Base-by-base conservation (phyloP, 1,140 invertebrate species). In the Neoseiulus cucumeris region DNA sequence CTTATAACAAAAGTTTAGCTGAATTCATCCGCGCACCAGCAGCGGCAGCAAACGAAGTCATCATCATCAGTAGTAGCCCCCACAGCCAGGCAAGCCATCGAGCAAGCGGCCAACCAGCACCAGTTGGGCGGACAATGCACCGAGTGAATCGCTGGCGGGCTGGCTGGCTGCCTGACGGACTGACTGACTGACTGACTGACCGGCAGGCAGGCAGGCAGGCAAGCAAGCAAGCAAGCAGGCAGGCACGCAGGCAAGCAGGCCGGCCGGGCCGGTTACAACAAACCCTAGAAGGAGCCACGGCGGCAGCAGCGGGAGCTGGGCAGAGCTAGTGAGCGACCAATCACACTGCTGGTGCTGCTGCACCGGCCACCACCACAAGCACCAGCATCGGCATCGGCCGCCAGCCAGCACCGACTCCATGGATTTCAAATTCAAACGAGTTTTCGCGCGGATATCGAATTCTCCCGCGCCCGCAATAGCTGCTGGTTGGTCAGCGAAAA, bases 371-470 rank as follows among this genome's bases (percentile, higher is more conserved):
- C 33, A 39, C 33, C 33, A 39, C 33, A 4, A 39, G 4, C 4
- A 39, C 33, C 33, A 39, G 4, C 33, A 39, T 39, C 33, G 9
- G 33, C 33, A 6, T 9, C 33, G 33, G 33, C 33, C 33, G 33
- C 33, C 33, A 9, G 51, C 51, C 14, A 22, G 45, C 45, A 20
- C 45, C 45, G 18, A 28, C 28, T 7, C 14, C 45, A 20, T 47
- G 18, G 25, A 25, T 33, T 59, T 59, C 51, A 59, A 59, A 59
- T 59, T 59, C 51, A 59, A 59, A 59, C 51, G 22, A 59, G 51
- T 25, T 59, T 59, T 59, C 51, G 51, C 51, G 51, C 51, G 51
- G 51, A 18, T 59, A 18, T 59, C 51, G 33, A 59, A 59, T 20
- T 14, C 9, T 59, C 25, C 51, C 51, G 51, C 51, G 51, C 51